A percentile compares a stretch with the other conserved stretches of the same genome.
Conservation (phyloP, 1,140 invertebrate genomes). For the Macrotrachela quadricornifera region DNA sequence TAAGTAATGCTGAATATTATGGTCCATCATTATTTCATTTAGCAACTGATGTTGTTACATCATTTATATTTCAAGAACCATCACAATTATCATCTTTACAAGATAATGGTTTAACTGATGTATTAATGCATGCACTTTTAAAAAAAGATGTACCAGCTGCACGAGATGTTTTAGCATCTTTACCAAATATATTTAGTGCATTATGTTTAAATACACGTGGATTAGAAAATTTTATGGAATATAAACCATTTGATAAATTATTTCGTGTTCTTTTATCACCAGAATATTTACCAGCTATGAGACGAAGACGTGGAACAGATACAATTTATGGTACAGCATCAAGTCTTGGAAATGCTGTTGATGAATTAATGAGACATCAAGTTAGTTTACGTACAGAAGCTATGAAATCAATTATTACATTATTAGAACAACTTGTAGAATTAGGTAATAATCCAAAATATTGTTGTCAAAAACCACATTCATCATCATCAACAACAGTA, state of each 20-base stretch:
- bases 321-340: constrained; percentile 45
- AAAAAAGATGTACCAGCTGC: constrained; percentile 70
- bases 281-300: constrained; percentile 62
- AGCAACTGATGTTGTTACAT: constrained; percentile 70
- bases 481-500: constrained; percentile 35
- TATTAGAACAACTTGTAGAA: constrained; percentile 34
- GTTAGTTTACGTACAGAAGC: constrained; percentile 57
- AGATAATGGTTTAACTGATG: constrained; percentile 68
- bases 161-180: constrained; percentile 59
- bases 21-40: constrained; percentile 64
- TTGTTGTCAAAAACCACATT: constrained; percentile 51
- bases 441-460: constrained; percentile 56
- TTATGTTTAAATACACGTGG: constrained; percentile 63
- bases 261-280: constrained; percentile 58
- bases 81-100: constrained; percentile 53
- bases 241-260: constrained; percentile 59
- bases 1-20: constrained; percentile 76
- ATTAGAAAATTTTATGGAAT: constrained; percentile 53
- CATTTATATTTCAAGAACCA: constrained; percentile 78
- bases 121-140: constrained; percentile 59
- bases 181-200: constrained; percentile 75
- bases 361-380: constrained; percentile 74
- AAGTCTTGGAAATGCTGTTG: constrained; percentile 71
- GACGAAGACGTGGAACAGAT: constrained; percentile 53
- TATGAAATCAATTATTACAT: constrained; percentile 54